Base-by-base conservation (phyloP, 1,140 invertebrate genomes). In the Chironomus striatipennis region DNA sequence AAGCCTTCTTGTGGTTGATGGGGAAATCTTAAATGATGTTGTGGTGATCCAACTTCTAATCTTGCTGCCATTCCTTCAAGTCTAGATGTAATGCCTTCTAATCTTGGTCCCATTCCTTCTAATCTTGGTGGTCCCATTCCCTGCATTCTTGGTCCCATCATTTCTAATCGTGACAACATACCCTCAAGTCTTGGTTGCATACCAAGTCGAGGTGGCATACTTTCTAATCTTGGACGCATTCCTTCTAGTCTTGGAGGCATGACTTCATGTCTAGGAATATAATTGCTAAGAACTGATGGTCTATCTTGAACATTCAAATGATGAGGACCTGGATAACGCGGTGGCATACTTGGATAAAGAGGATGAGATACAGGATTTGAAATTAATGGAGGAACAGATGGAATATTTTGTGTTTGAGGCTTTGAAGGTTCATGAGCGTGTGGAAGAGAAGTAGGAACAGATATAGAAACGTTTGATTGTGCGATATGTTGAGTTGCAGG, bases 341-440 rank as follows among this genome's bases (percentile, higher is more conserved):
- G 43, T 78, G 78, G 17, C 42, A 73, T 43, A 47, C 6, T 73
- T 47, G 18, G 42, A 15, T 81, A 83, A n/a, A 81, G 81, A 3
- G 82, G 83, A 8, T 83, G 83, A 8, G 83, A 82, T 18, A 82
- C 83, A 8, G 82, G 67, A 34, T 77, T 75, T 17, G 77, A 64
- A 57, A 75, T 70, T 9, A 75, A 73, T 74, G 76, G 76, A 21
- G 75, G 74, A 74, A 79, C 76, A 20, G 76, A 76, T 10, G 76
- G 76, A 17, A 76, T 77, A 64, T n/a, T 9, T 12, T 18, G 47
- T 20, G 78, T 7, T 79, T 21, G n/a, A 20, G 6, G 4, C 9
- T n/a, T n/a, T 20, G 65, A 70, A 20, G n/a, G 17, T 15, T 10
- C 18, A 20, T 20, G 65, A 20, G 65, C 8, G 18, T 10, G 18